phyloP scores from a whole-genome alignment of 2,797 vertebrate species.

The Phataginus tetradactyla region DNA sequence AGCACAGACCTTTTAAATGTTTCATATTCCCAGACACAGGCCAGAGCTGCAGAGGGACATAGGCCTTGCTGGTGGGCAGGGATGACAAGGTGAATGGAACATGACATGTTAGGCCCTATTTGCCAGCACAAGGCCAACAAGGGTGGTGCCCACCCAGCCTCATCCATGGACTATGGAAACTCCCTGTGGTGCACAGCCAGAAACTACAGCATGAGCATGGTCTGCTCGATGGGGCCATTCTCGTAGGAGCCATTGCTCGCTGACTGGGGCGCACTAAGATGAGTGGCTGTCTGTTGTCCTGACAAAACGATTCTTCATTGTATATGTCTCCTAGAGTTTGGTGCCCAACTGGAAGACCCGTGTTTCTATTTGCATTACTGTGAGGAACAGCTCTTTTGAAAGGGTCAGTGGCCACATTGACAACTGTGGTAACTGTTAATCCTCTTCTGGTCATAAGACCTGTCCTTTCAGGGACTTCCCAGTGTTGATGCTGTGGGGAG shows the following conservation, averaged over 20 bases:
- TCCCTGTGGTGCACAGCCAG: constrained; percentile 64
- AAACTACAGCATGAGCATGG: constrained; percentile 34
- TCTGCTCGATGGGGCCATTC: constrained; percentile 51
- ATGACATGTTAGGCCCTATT: neutral
- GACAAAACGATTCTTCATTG: accelerated
- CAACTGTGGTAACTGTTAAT: neutral
- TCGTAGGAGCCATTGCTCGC: constrained; percentile 18
- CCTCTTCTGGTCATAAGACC: neutral
- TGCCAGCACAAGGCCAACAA: neutral
- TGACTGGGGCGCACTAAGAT: constrained; percentile 59
- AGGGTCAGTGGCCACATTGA: neutral
- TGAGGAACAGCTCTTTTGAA: neutral
- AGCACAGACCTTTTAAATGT: neutral
- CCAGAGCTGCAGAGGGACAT: neutral
- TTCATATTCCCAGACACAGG: neutral
- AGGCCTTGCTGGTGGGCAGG: neutral
- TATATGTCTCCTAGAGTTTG: neutral
- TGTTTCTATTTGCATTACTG: constrained; percentile 2
- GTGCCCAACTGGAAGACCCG: neutral
- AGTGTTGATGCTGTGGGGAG: neutral
- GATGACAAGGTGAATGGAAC: neutral
- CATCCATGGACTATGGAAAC: neutral
- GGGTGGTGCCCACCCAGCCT: neutral
- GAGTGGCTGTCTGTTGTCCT: neutral
- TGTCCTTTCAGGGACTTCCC: neutral